Base-by-base conservation (phyloP, 2,113 vertebrate species). In the cattle (Bos taurus) region DNA sequence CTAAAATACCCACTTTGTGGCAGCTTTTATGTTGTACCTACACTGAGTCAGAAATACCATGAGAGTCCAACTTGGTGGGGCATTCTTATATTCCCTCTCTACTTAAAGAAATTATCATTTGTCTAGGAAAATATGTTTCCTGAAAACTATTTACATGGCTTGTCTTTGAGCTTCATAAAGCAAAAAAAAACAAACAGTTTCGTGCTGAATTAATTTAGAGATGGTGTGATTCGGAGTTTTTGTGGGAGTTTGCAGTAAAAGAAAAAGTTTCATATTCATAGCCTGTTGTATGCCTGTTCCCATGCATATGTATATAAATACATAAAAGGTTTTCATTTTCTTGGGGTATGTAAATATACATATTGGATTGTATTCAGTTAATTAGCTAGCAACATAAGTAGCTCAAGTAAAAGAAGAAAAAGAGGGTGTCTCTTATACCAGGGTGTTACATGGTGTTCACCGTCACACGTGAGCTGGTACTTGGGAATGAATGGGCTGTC, bases 81-180 rank as follows among this genome's bases (percentile, higher is more conserved):
- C 28, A 21, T 90, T 95, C 46, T 59, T 94, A 28, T 74, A 46
- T 80, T 8, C 2, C 14, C 21, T 33, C 28, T 64, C 6, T 11
- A 54, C 17, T 57, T 71, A 67, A 95, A 81, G 74, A 64, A 81
- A 16, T n/a, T 93, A 23, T 93, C 43, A 7, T 80, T 57, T 91
- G 56, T 82, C 28, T 77, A 71, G 23, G 77, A 33, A 95, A 71
- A 33, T 77, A 46, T 60, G 6, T 60, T 91, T 95, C 46, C 28
- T 86, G 36, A 91, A 33, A 89, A 52, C 48, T 62, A 1, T 83
- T 85, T 57, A 71, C 33, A 46, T 74, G 88, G 30, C 4, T 74
- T 96, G 80, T 64, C 46, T 88, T 90, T 48, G 19, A 90, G 28
- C 93, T 91, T 62, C 40, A 78, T 71, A 40, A 71, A 71, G n/a